Evolutionary conservation across 64 coral and sea anemone genomes (phyloP), one percentile per base, ranked within the genome.

Genomic region (Actinia tenebrosa): DNA sequence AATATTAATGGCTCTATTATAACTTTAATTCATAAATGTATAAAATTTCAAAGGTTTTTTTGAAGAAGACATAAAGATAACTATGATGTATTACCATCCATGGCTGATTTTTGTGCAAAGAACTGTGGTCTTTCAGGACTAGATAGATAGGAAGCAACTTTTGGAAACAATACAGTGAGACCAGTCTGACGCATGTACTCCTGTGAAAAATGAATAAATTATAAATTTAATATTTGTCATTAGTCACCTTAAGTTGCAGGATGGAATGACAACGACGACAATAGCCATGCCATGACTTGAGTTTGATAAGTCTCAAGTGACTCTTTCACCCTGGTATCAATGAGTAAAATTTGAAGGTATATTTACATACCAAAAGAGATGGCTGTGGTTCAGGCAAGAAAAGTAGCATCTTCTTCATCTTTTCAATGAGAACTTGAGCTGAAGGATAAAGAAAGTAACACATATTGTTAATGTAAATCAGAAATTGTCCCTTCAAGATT

Each of bases 401-500:
- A 42, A 87, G 89, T 10, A 98, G 79, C 87, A 92, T 89, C 87
- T 94, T 89, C 63, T 84, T 89, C 95, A 98, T 94, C 89, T 98
- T 98, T 47, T 92, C 92, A 59, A 92, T 88, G 45, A 98, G 47
- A 56, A 98, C 92, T 89, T 94, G 92, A 71, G 95, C 95, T 98
- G 45, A 64, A 83, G 87, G 6, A 17, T 86, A 14, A 16, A 80
- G 47, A 15, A 47, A 16, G 87, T 18, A 86, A 64, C 4, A 3
- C 7, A 56, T 52, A 15, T 13, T 53, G n/a, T 64, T 43, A 53
- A 5, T 25, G 14, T 20, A 71, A 45, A 10, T 60, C 18, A 66
- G n/a, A 66, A 66, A 23, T 50, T 58, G 56, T 58, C 15, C 56
- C 13, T 71, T 42, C 37, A 45, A 17, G 20, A 58, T 60, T 14